phyloP scores from a whole-genome alignment of 2,888 invertebrate genomes.

The Eilema sororculum region DNA sequence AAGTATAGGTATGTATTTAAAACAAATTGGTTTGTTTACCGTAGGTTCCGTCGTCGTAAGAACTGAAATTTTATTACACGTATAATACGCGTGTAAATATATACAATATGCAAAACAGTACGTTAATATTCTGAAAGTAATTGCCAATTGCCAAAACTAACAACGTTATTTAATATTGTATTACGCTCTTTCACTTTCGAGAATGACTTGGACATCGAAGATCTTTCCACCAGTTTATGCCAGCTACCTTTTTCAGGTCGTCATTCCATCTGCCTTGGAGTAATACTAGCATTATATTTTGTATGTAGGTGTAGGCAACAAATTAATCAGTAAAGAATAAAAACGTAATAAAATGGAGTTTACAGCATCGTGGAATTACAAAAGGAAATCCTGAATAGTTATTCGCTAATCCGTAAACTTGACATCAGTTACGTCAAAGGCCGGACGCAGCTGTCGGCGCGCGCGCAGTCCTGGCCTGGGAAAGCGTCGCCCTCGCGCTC shows the following conservation, averaged over 20 bases:
- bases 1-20: neutral
- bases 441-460: conserved; percentile 50
- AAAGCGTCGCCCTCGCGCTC: conserved; percentile 68
- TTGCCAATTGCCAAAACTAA: conserved; percentile 38
- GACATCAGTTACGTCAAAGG: conserved; percentile 55
- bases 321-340: neutral
- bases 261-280: neutral
- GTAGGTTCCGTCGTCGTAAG: conserved; percentile 6
- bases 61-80: conserved; percentile 18
- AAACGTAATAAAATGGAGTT: conserved; percentile 14
- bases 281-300: neutral
- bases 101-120: conserved; percentile 35
- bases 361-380: conserved; percentile 33
- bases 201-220: conserved; percentile 20
- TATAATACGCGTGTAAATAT: conserved; percentile 30
- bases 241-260: neutral
- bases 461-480: conserved; percentile 66
- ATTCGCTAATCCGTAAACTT: conserved; percentile 37
- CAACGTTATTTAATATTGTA: conserved; percentile 30
- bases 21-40: conserved; percentile 6
- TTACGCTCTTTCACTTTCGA: conserved; percentile 44
- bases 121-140: conserved; percentile 33
- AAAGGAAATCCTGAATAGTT: conserved; percentile 59
- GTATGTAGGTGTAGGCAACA: neutral
- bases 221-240: too few species aligned